Evolutionary conservation across 53 echinoderm and acorn worm species (phyloP).

Genomic region (Henricia sp.): DNA sequence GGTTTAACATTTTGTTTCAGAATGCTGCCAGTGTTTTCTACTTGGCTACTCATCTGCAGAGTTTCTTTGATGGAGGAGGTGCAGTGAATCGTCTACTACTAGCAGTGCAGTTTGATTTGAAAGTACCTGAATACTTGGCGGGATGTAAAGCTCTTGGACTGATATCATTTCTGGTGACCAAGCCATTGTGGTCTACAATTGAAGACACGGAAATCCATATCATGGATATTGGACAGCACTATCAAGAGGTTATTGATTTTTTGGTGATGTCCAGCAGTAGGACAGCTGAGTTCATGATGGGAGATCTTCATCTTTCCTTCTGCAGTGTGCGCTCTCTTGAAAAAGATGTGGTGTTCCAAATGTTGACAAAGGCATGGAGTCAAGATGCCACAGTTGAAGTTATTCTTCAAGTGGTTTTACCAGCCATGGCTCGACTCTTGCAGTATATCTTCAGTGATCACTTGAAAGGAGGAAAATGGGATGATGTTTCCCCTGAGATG

Average conservation of each 20-base stretch:
- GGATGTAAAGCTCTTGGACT: conserved; percentile 64
- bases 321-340: not conserved
- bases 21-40: conserved; percentile 55
- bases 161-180: conserved; percentile 46
- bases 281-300: not conserved
- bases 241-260: conserved; percentile 55
- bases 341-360: conserved; percentile 20
- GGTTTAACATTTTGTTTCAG: conserved; percentile 65
- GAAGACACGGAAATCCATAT: conserved; percentile 51
- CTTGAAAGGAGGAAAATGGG: conserved; percentile 59
- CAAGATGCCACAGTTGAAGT: conserved; percentile 63
- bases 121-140: conserved; percentile 53
- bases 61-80: conserved; percentile 30
- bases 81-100: conserved; percentile 40
- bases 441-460: conserved; percentile 70
- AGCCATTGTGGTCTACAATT: conserved; percentile 61
- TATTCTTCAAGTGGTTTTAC: conserved; percentile 49
- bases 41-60: conserved; percentile 14
- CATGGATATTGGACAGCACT: conserved; percentile 47
- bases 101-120: conserved; percentile 40
- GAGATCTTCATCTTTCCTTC: conserved; percentile 21
- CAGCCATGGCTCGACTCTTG: conserved; percentile 63
- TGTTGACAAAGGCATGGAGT: conserved; percentile 20
- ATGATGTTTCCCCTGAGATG: conserved; percentile 36
- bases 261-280: not conserved